A percentile compares a stretch with the other conserved stretches of the same genome.
phyloP scores from a whole-genome alignment of 2,113 vertebrate species.

The Aptenodytes patagonicus region DNA sequence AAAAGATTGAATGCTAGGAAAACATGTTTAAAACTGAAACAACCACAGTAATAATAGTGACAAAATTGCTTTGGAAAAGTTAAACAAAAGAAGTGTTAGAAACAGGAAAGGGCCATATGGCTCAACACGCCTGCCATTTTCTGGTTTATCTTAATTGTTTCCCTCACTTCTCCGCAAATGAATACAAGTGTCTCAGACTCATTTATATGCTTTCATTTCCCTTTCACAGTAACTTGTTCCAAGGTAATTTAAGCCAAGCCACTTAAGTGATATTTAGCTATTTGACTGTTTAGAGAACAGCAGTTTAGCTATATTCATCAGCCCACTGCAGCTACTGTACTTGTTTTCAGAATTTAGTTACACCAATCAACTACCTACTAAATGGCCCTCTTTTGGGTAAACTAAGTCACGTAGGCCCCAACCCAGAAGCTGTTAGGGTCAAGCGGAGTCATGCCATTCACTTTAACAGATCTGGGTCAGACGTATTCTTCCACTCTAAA shows the following conservation, averaged over 20 bases:
- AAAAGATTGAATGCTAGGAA: conserved; percentile 49
- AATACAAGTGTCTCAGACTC: conserved; percentile 63
- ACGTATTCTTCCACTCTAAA: background rate
- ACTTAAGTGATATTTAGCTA: conserved; percentile 63
- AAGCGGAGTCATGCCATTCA: background rate
- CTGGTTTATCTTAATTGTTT: conserved; percentile 68
- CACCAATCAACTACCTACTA: background rate
- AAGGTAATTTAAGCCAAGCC: conserved; percentile 64
- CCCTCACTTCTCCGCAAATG: conserved; percentile 52
- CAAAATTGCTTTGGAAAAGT: conserved; percentile 62
- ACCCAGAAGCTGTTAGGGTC: background rate
- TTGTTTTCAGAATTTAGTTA: conserved; percentile 22
- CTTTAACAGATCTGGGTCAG: background rate
- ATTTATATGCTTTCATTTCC: conserved; percentile 64
- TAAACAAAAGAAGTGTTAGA: conserved; percentile 67
- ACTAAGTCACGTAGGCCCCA: background rate
- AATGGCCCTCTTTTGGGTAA: background rate
- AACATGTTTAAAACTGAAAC: conserved; percentile 64
- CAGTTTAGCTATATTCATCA: conserved; percentile 47
- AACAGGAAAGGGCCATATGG: conserved; percentile 46
- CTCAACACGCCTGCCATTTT: conserved; percentile 53
- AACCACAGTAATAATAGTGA: conserved; percentile 57
- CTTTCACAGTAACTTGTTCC: conserved; percentile 62
- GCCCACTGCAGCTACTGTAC: conserved; percentile 1
- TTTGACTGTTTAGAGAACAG: conserved; percentile 58